A percentile compares a stretch with the other conserved stretches of the same genome.
These are phyloP conservation scores for Cosmia pyralina DNA, from an alignment of 2,888 invertebrate species.

Conservation along the genomic window DNA sequence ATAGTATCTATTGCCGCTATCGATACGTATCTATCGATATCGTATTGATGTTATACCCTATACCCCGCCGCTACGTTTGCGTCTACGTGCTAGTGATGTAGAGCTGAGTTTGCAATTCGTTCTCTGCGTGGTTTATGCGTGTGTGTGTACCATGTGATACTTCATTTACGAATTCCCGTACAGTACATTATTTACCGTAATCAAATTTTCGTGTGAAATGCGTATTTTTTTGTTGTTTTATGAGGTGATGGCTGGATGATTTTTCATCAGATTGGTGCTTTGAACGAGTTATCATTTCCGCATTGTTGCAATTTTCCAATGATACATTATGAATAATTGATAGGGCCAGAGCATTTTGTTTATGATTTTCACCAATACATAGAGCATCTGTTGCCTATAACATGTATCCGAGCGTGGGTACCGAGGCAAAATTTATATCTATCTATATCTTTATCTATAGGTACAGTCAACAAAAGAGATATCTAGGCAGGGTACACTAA, in stretches of 20 bases:
- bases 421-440: not conserved
- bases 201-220: slow-evolving; percentile 58
- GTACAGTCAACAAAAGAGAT: too few species aligned
- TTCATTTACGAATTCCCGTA: slow-evolving; percentile 65
- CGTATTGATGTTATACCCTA: slow-evolving; percentile 70
- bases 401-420: not conserved
- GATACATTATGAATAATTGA: slow-evolving; percentile 20
- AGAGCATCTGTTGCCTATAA: not conserved
- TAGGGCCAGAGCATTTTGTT: not conserved
- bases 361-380: not conserved
- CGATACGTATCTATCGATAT: slow-evolving; percentile 71
- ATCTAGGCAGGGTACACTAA: too few species aligned
- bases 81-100: slow-evolving; percentile 79
- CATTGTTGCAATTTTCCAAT: slow-evolving; percentile 30
- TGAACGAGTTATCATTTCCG: slow-evolving; percentile 39
- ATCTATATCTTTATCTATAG: too few species aligned
- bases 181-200: slow-evolving; percentile 63
- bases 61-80: slow-evolving; percentile 73
- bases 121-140: slow-evolving; percentile 74
- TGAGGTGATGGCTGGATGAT: slow-evolving; percentile 29
- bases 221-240: slow-evolving; percentile 56
- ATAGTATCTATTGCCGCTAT: slow-evolving; percentile 68
- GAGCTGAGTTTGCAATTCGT: slow-evolving; percentile 79
- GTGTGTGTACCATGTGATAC: slow-evolving; percentile 71
- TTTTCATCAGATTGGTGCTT: slow-evolving; percentile 50